A percentile compares a stretch with the other conserved stretches of the same genome.
phyloP scores from a whole-genome alignment of 2,888 invertebrate genomes.

The Ennomos erosarius region DNA sequence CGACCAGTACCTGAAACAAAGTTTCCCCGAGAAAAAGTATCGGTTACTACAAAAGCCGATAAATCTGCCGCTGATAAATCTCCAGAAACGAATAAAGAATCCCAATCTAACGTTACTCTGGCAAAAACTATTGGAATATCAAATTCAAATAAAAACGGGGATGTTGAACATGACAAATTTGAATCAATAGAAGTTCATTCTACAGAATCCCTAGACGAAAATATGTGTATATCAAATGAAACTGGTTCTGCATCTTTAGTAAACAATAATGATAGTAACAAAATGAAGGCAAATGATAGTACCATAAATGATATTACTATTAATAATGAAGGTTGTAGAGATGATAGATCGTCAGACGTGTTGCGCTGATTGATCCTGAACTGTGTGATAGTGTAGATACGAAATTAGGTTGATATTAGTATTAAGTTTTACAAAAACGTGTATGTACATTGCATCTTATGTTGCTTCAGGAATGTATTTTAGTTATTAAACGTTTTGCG shows the following conservation, averaged over 20 bases:
- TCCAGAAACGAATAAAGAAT: conserved; percentile 30
- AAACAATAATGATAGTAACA: conserved; percentile 6
- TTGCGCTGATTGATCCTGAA: conserved; percentile 4
- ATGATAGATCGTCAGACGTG: conserved; percentile 2
- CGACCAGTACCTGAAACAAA: conserved; percentile 45
- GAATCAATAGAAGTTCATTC: conserved; percentile 8
- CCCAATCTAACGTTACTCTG: background rate
- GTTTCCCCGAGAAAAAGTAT: conserved; percentile 12
- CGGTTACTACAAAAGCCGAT: conserved; percentile 7
- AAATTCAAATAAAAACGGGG: conserved; percentile 16
- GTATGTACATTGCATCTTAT: conserved; percentile 18
- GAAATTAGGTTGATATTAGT: conserved; percentile 1
- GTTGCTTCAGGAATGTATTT: conserved; percentile 20
- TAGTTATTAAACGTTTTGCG: conserved; percentile 14
- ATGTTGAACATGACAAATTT: conserved; percentile 2
- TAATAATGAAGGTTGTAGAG: conserved; percentile 1
- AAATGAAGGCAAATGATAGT: background rate
- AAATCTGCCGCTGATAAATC: conserved; percentile 18
- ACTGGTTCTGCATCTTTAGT: background rate
- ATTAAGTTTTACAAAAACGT: conserved; percentile 12
- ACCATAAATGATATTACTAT: conserved; percentile 7
- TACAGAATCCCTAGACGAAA: conserved; percentile 1
- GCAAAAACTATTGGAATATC: conserved; percentile 8
- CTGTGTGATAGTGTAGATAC: conserved; percentile 8
- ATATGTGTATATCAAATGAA: background rate